These are phyloP conservation scores for Galerucella calmariensis DNA, from an alignment of 2,888 invertebrate species.

Conservation along the genomic window DNA sequence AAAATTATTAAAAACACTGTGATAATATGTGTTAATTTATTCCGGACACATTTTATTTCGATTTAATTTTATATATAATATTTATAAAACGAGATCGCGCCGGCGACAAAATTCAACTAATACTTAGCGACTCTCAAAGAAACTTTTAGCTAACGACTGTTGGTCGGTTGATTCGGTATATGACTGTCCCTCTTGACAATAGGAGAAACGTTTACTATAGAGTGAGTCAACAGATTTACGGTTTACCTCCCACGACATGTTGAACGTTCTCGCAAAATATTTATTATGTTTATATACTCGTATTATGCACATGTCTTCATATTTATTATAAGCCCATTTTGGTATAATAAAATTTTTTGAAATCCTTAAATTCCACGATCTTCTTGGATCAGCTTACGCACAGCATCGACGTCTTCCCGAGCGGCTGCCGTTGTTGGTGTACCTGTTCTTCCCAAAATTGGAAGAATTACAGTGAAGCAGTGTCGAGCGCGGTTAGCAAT, in stretches of 20 bases:
- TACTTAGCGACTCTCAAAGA: conserved; percentile 5
- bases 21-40: not conserved
- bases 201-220: conserved; percentile 28
- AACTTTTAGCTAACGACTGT: conserved; percentile 25
- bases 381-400: no score
- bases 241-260: conserved; percentile 30
- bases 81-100: conserved; percentile 11
- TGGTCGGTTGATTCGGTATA: not conserved
- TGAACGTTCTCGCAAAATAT: conserved; percentile 21
- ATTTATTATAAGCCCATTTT: not conserved
- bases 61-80: conserved; percentile 8
- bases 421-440: no score
- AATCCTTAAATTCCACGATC: no score
- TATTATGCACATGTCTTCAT: conserved; percentile 6
- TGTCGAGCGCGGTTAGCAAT: no score
- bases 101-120: conserved; percentile 28
- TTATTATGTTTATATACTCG: conserved; percentile 19
- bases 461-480: no score
- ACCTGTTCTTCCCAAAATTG: no score
- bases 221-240: conserved; percentile 35
- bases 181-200: conserved; percentile 27
- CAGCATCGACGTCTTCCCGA: no score
- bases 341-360: not conserved
- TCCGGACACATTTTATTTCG: conserved; percentile 12
- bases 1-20: not conserved